Base-by-base conservation (phyloP, 2,888 invertebrate genomes). In the Lepidochrysops patricia region DNA sequence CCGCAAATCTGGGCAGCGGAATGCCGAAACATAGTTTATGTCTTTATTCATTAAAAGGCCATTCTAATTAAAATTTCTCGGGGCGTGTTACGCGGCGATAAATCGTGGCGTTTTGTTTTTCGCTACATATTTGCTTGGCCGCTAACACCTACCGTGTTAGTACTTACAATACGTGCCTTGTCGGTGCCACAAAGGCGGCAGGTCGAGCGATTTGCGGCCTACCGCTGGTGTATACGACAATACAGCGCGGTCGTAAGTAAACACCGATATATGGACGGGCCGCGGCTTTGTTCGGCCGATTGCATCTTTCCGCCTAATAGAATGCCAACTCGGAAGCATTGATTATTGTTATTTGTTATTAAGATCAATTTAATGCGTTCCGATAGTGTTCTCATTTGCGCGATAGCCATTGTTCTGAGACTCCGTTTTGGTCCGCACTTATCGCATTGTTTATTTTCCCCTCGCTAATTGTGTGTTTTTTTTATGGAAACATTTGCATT, bases 41-140 rank as follows among this genome's bases (percentile, higher is more conserved):
- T 73, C 72, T 73, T 70, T 72, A 73, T 74, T 72, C 72, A 72
- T 74, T 72, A 72, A 72, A 73, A 69, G 70, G 67, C 70, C 68
- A 69, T 70, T 71, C 74, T 74, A 74, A 74, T 74, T 74, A 74
- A 74, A 74, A 74, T 74, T 73, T 65, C 68, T 72, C 63, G 60
- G 66, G 66, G 62, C 68, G 64, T 68, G 71, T 70, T 66, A 68
- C 69, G 66, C 68, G 67, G 65, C 66, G 68, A 73, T 74, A 74
- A 74, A 74, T 74, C 68, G 64, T 68, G 65, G 35, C 32, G 63
- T 70, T 68, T 69, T 72, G 68, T 70, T 70, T 70, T 67, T 67
- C 63, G 71, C 67, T 71, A 71, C 73, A 73, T 72, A 73, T 73
- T 72, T 72, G 72, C 64, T 63, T 66, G 64, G 65, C 54, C 73